Conservation (phyloP, 2,888 invertebrate species). For the Ganaspis brasiliensis region DNA sequence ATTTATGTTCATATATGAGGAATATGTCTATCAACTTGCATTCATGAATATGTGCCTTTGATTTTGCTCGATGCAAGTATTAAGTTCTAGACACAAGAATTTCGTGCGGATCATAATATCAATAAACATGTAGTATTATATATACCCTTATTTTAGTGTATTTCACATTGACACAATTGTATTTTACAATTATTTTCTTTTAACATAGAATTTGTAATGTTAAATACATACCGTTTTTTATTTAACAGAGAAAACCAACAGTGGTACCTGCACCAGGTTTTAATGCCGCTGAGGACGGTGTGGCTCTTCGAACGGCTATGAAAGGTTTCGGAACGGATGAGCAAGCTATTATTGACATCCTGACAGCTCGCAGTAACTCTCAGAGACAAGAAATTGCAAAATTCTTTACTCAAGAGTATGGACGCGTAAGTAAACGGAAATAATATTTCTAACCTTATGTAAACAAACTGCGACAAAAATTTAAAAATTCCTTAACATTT, state of each 20-base stretch:
- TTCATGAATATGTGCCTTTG: conserved; percentile 37
- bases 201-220: too few relatives aligned
- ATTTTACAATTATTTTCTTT: too few relatives aligned
- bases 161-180: too few relatives aligned
- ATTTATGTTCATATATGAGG: conserved; percentile 23
- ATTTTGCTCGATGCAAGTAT: background rate
- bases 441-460: too few relatives aligned
- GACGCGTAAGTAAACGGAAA: conserved; percentile 79
- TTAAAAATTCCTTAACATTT: too few relatives aligned
- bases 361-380: conserved; percentile 85
- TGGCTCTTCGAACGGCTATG: conserved; percentile 86
- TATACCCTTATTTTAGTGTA: too few relatives aligned
- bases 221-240: background rate
- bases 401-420: conserved; percentile 84
- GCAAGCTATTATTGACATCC: conserved; percentile 87
- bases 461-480: too few relatives aligned
- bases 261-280: conserved; percentile 84
- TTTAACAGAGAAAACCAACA: conserved; percentile 81
- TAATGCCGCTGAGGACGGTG: conserved; percentile 86
- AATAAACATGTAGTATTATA: background rate
- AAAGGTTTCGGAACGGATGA: conserved; percentile 91
- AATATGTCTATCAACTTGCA: conserved; percentile 41
- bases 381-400: conserved; percentile 88
- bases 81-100: background rate
- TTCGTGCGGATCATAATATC: background rate